Evolutionary conservation across 2,888 invertebrate genomes (phyloP).

Genomic region (Epinotia brunnichana): DNA sequence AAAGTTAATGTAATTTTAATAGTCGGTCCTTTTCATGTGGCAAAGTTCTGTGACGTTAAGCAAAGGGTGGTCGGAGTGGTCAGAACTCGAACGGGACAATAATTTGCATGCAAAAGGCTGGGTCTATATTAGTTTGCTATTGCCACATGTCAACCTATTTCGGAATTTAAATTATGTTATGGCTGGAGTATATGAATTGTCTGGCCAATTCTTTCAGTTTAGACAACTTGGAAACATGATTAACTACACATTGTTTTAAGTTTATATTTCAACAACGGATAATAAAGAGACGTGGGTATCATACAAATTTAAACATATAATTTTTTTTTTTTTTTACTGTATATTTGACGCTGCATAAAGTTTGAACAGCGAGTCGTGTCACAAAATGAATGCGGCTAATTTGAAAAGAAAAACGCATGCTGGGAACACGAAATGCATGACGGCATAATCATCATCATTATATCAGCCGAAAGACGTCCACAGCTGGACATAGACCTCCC

Average conservation of each 20-base stretch:
- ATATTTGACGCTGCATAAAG: too few relatives aligned
- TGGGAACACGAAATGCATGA: too few relatives aligned
- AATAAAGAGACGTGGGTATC: too few relatives aligned
- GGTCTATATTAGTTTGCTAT: slow-evolving; percentile 24
- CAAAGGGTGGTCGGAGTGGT: slow-evolving; percentile 33
- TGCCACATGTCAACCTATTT: slow-evolving; percentile 27
- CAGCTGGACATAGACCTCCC: too few relatives aligned
- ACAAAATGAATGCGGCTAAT: too few relatives aligned
- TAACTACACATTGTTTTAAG: too few relatives aligned
- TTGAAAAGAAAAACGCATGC: too few relatives aligned
- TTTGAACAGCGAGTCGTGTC: too few relatives aligned
- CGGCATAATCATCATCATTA: too few relatives aligned
- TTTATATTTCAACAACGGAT: not conserved
- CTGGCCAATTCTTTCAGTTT: not conserved
- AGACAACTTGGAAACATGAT: not conserved
- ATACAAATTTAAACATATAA: too few relatives aligned
- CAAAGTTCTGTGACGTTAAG: slow-evolving; percentile 34
- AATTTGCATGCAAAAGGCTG: slow-evolving; percentile 42
- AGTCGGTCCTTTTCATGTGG: slow-evolving; percentile 38
- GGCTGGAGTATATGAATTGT: not conserved
- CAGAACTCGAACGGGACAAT: slow-evolving; percentile 28
- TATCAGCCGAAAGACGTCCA: too few relatives aligned
- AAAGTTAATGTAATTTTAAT: slow-evolving; percentile 28
- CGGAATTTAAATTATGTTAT: slow-evolving; percentile 23
- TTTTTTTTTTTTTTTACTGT: too few relatives aligned